A percentile compares a stretch with the other conserved stretches of the same genome.
Conservation (phyloP, 2,113 vertebrate genomes). For the Gopherus evgoodei region DNA sequence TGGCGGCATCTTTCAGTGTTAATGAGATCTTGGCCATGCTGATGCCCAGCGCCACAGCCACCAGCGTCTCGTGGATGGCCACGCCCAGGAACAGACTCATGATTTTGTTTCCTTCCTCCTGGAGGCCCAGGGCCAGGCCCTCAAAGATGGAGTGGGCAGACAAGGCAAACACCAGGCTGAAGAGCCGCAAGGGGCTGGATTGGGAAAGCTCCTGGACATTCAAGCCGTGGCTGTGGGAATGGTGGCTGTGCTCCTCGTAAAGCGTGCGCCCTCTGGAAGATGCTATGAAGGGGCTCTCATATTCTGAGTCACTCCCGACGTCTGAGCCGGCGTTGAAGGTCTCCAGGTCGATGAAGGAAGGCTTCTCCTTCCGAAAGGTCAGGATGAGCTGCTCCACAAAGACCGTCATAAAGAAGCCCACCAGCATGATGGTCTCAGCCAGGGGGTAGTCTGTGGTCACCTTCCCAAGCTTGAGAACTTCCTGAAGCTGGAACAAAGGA, state of each 20-base stretch:
- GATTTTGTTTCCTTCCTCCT: constrained; percentile 86
- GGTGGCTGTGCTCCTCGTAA: constrained; percentile 37
- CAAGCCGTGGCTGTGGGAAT: constrained; percentile 72
- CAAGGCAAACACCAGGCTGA: constrained; percentile 88
- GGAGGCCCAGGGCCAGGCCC: constrained; percentile 92
- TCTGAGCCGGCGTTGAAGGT: constrained; percentile 93
- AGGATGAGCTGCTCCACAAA: constrained; percentile 92
- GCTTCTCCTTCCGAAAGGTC: constrained; percentile 89
- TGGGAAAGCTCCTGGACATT: constrained; percentile 74
- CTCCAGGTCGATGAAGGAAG: constrained; percentile 93
- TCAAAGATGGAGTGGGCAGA: constrained; percentile 92
- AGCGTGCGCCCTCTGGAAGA: neutral
- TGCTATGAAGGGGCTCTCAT: constrained; percentile 89
- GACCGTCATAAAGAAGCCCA: constrained; percentile 92
- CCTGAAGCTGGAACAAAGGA: constrained; percentile 76
- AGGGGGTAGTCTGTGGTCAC: constrained; percentile 87
- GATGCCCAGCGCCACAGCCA: constrained; percentile 88
- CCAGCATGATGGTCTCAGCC: constrained; percentile 92
- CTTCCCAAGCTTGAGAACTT: constrained; percentile 80
- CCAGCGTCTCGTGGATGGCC: constrained; percentile 90
- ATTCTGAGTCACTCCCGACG: constrained; percentile 92
- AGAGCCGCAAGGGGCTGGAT: constrained; percentile 84
- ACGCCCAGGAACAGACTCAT: constrained; percentile 88
- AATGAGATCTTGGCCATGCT: constrained; percentile 86
- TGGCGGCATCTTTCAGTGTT: constrained; percentile 82